Conservation (phyloP, 2,113 vertebrate genomes). For the Zeus faber region DNA sequence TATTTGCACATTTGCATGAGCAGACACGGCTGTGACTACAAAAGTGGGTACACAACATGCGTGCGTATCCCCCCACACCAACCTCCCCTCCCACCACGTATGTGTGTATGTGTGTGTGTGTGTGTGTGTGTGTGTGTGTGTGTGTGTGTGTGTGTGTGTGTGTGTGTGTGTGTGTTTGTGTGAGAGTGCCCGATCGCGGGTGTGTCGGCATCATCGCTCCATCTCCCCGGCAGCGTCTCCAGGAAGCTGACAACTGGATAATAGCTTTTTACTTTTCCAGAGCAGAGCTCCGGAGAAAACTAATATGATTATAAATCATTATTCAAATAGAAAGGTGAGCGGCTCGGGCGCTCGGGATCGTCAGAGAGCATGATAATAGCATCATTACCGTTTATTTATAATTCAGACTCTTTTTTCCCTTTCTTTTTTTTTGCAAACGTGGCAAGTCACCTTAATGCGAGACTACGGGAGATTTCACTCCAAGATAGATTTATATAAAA, state of each 20-base stretch:
- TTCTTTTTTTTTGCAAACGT: slow-evolving; percentile 66
- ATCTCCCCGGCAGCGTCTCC: slow-evolving; percentile 75
- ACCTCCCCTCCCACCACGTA: too few species aligned
- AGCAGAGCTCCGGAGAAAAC: slow-evolving; percentile 84
- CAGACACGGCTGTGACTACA: neutral
- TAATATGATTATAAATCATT: slow-evolving; percentile 98
- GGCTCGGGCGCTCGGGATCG: slow-evolving; percentile 60
- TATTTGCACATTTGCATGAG: neutral
- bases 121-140: slow-evolving; percentile 5
- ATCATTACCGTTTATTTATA: slow-evolving; percentile 95
- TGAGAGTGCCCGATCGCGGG: slow-evolving; percentile 70
- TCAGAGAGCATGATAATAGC: slow-evolving; percentile 86
- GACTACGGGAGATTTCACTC: slow-evolving; percentile 71
- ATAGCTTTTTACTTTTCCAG: slow-evolving; percentile 96
- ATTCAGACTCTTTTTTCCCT: slow-evolving; percentile 72
- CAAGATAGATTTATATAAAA: slow-evolving; percentile 4
- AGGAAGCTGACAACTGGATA: slow-evolving; percentile 90
- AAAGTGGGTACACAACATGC: neutral
- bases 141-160: slow-evolving; percentile 69
- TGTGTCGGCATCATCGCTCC: slow-evolving; percentile 80
- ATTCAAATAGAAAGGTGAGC: slow-evolving; percentile 93
- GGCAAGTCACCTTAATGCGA: slow-evolving; percentile 81
- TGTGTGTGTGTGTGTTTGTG: slow-evolving; percentile 42
- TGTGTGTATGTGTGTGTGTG: slow-evolving; percentile 15
- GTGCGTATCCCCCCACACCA: too few species aligned